Conservation (phyloP, 2,888 invertebrate species). For the Drosophila infuscata region DNA sequence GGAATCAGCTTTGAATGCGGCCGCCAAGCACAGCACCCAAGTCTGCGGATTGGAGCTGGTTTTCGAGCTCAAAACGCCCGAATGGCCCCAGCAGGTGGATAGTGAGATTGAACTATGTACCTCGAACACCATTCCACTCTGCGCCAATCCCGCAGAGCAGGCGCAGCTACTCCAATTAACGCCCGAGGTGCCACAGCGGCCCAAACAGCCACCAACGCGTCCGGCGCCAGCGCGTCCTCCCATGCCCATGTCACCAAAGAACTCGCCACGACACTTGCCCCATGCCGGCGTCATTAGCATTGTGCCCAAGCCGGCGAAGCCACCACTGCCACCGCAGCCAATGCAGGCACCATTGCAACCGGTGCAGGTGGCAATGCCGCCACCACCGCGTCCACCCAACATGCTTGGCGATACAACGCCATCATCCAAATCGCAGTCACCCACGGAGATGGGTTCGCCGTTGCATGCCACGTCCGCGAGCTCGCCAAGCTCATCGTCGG, state of each 20-base stretch:
- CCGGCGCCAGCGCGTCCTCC: slow-evolving; percentile 86
- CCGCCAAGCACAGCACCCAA: slow-evolving; percentile 86
- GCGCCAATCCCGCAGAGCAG: slow-evolving; percentile 84
- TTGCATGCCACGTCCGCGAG: slow-evolving; percentile 62
- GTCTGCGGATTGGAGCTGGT: slow-evolving; percentile 89
- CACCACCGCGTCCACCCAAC: slow-evolving; percentile 66
- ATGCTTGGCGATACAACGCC: slow-evolving; percentile 66
- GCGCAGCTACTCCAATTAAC: slow-evolving; percentile 84
- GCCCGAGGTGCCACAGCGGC: slow-evolving; percentile 85
- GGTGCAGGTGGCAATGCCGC: slow-evolving; percentile 59
- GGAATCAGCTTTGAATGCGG: slow-evolving; percentile 92
- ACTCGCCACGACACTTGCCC: slow-evolving; percentile 85
- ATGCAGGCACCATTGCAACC: slow-evolving; percentile 68
- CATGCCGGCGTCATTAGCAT: slow-evolving; percentile 87
- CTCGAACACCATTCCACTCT: slow-evolving; percentile 93
- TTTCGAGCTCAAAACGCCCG: slow-evolving; percentile 92
- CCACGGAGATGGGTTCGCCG: slow-evolving; percentile 71
- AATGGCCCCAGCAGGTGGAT: slow-evolving; percentile 93
- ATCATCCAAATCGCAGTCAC: slow-evolving; percentile 81
- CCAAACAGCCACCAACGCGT: slow-evolving; percentile 86
- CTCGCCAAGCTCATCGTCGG: slow-evolving; percentile 73
- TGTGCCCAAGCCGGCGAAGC: slow-evolving; percentile 79
- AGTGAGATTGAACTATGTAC: slow-evolving; percentile 94
- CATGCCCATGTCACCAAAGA: slow-evolving; percentile 86
- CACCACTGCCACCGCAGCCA: slow-evolving; percentile 80